Conservation (phyloP, 2,113 vertebrate genomes). For the Barnardius zonarius region DNA sequence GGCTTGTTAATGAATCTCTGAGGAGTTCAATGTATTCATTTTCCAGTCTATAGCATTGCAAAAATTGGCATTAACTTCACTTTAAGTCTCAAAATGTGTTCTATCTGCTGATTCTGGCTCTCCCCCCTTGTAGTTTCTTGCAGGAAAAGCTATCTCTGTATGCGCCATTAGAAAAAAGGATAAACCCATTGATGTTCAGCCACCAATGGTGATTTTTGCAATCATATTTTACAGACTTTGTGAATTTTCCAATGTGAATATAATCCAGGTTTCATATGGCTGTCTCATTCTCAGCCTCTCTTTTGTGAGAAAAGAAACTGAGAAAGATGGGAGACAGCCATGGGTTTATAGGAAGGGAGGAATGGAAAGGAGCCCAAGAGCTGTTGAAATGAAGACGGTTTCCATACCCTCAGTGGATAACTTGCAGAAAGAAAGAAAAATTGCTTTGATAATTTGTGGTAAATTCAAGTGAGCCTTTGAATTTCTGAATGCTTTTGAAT, state of each 20-base stretch:
- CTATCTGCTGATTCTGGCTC: background rate
- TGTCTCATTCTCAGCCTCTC: background rate
- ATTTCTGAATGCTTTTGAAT: conserved; percentile 1
- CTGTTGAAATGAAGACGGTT: background rate
- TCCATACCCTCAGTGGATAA: background rate
- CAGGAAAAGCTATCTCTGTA: background rate
- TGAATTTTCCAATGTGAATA: background rate
- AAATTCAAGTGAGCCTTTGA: conserved; percentile 6
- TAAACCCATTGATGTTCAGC: background rate
- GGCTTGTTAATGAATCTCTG: background rate
- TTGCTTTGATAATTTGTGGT: conserved; percentile 4
- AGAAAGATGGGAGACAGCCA: background rate
- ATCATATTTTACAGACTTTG: background rate
- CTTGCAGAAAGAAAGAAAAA: background rate
- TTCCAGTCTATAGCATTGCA: background rate
- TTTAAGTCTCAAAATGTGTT: background rate
- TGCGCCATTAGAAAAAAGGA: background rate
- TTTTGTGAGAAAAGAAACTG: background rate
- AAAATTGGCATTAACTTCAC: background rate
- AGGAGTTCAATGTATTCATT: background rate
- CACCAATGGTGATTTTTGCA: background rate
- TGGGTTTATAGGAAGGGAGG: background rate
- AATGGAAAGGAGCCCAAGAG: background rate
- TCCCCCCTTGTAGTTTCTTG: background rate
- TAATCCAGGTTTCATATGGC: background rate